These are phyloP conservation scores for Neodiprion lecontei DNA, from an alignment of 1,140 invertebrate species.

Conservation along the genomic window DNA sequence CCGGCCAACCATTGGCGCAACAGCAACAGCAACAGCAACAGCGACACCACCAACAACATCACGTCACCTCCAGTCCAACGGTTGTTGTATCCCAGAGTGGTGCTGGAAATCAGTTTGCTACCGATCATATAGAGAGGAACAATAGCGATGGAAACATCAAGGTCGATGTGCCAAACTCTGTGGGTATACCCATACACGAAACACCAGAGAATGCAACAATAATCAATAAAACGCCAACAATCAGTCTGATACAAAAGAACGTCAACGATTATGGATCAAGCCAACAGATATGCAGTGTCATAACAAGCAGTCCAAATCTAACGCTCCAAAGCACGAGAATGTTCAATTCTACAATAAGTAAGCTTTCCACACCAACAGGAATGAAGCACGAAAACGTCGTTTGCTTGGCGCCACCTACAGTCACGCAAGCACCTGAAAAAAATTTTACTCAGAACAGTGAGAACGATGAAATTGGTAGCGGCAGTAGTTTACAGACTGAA, in stretches of 20 bases:
- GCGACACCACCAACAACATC: constrained; percentile 23
- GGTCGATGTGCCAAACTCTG: neutral
- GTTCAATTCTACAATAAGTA: constrained; percentile 54
- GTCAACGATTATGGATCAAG: constrained; percentile 33
- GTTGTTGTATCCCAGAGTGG: neutral
- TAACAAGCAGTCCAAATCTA: constrained; percentile 55
- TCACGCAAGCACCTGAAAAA: constrained; percentile 38
- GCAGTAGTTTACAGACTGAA: constrained; percentile 32
- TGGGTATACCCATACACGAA: neutral
- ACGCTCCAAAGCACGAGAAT: constrained; percentile 48
- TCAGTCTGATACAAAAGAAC: constrained; percentile 49
- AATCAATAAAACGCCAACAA: constrained; percentile 50
- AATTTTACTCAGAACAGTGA: constrained; percentile 38
- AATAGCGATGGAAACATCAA: neutral
- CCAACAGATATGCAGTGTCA: constrained; percentile 57
- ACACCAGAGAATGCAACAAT: constrained; percentile 41
- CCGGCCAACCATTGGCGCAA: constrained; percentile 32
- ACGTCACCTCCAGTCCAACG: neutral
- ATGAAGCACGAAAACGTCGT: constrained; percentile 50
- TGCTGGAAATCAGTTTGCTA: constrained; percentile 21
- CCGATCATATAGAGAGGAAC: constrained; percentile 2
- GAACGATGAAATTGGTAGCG: constrained; percentile 7
- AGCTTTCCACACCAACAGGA: constrained; percentile 36
- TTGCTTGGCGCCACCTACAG: constrained; percentile 38
- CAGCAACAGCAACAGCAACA: constrained; percentile 31